Evolutionary conservation across 1,140 invertebrate genomes (phyloP).

Genomic region (Daktulosphaira vitifoliae): DNA sequence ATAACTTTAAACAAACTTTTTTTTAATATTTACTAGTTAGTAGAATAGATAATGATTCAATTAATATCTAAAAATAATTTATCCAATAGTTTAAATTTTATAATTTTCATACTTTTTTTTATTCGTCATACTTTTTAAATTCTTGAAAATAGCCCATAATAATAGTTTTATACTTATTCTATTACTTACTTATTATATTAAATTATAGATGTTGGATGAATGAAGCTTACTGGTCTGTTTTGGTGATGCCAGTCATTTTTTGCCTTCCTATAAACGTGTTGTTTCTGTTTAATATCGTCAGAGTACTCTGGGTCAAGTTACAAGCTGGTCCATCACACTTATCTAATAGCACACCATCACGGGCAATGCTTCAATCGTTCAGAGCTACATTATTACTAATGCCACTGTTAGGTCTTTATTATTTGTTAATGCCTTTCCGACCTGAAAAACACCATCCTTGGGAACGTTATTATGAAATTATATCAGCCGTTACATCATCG

Average conservation of each 20-base stretch:
- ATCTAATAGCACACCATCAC: slow-evolving; percentile 48
- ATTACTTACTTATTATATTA: no score
- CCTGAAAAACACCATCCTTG: slow-evolving; percentile 59
- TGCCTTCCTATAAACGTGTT: slow-evolving; percentile 76
- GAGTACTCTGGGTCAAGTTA: slow-evolving; percentile 82
- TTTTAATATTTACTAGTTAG: no score
- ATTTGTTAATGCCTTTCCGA: slow-evolving; percentile 79
- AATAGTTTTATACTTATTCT: no score
- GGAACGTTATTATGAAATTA: slow-evolving; percentile 70
- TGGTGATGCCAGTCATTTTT: slow-evolving; percentile 67
- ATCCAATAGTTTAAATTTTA: no score
- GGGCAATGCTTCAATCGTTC: slow-evolving; percentile 64
- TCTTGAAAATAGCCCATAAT: no score
- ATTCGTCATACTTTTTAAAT: no score
- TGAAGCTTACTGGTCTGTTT: slow-evolving; percentile 60
- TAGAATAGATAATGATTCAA: no score
- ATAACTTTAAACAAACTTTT: no score
- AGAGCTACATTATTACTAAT: slow-evolving; percentile 81
- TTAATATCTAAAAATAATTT: no score
- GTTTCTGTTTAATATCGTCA: slow-evolving; percentile 88
- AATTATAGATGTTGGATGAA: slow-evolving; percentile 69
- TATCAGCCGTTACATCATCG: slow-evolving; percentile 74
- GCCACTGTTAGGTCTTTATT: slow-evolving; percentile 72
- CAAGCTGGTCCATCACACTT: slow-evolving; percentile 54
- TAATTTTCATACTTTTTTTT: no score